Percentiles rank a stretch among this genome's conserved stretches.
phyloP scores from a whole-genome alignment of 2,797 vertebrate genomes.

The Oryzias sinensis region DNA sequence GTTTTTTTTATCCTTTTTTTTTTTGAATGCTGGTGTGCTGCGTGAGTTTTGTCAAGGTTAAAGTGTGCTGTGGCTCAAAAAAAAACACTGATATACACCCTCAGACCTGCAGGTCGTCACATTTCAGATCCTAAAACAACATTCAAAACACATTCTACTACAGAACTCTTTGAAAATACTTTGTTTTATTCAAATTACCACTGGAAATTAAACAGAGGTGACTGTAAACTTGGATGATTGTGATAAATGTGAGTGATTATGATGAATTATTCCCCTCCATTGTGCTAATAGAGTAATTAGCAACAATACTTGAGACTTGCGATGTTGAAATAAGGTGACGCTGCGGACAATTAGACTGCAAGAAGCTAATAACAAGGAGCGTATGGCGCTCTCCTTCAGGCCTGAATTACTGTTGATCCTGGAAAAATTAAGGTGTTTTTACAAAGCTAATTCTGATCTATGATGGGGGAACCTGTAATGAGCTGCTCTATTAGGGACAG shows the following conservation, averaged over 20 bases:
- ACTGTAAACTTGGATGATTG: constrained; percentile 69
- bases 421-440: background rate
- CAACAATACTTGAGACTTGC: constrained; percentile 68
- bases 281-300: constrained; percentile 69
- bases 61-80: too few species aligned
- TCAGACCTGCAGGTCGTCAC: background rate
- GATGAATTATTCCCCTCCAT: constrained; percentile 56
- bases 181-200: too few species aligned
- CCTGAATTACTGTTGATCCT: constrained; percentile 11
- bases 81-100: too few species aligned
- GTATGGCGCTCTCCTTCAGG: constrained; percentile 46
- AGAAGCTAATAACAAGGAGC: constrained; percentile 53
- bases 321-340: constrained; percentile 66
- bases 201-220: constrained; percentile 60
- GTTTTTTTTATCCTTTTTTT: too few species aligned
- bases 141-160: too few species aligned
- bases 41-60: too few species aligned
- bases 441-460: constrained; percentile 21
- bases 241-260: constrained; percentile 70
- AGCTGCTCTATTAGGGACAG: background rate
- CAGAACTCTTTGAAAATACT: too few species aligned
- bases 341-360: constrained; percentile 55
- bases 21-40: too few species aligned
- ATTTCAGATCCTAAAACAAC: background rate
- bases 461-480: constrained; percentile 31